Conservation (phyloP, 1,140 invertebrate species). For the Trichomalopsis sarcophagae region DNA sequence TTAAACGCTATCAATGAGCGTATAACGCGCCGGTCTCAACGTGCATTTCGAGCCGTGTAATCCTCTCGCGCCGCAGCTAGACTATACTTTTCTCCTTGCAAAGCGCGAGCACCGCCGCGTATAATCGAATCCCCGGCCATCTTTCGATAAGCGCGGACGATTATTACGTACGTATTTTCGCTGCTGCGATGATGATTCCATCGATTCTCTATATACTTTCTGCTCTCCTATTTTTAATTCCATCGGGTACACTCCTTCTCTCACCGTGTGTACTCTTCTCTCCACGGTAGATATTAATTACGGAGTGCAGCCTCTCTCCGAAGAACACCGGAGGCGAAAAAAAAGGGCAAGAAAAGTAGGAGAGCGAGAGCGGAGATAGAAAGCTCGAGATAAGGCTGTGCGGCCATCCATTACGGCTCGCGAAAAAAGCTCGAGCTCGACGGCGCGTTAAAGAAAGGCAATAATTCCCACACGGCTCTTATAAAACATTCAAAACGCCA, state of each 20-base stretch:
- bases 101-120: not conserved
- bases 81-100: not conserved
- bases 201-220: not conserved
- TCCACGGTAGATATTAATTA: too few relatives aligned
- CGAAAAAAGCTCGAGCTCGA: not conserved
- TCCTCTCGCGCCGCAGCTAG: constrained; percentile 48
- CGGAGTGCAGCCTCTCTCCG: too few relatives aligned
- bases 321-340: not conserved
- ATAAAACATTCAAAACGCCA: not conserved
- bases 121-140: constrained; percentile 33
- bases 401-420: not conserved
- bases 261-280: too few relatives aligned
- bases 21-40: constrained; percentile 57
- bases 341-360: not conserved
- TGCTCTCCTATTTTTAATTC: too few relatives aligned
- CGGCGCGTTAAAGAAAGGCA: not conserved
- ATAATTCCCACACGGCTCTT: not conserved
- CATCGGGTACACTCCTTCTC: too few relatives aligned
- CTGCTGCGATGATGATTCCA: not conserved
- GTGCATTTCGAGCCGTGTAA: constrained; percentile 58
- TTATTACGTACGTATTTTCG: constrained; percentile 11
- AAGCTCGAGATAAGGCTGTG: not conserved
- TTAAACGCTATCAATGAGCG: constrained; percentile 68
- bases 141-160: constrained; percentile 17
- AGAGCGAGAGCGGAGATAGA: not conserved